Conservation (phyloP, 2,797 vertebrate genomes). For the Serranus cabrilla region DNA sequence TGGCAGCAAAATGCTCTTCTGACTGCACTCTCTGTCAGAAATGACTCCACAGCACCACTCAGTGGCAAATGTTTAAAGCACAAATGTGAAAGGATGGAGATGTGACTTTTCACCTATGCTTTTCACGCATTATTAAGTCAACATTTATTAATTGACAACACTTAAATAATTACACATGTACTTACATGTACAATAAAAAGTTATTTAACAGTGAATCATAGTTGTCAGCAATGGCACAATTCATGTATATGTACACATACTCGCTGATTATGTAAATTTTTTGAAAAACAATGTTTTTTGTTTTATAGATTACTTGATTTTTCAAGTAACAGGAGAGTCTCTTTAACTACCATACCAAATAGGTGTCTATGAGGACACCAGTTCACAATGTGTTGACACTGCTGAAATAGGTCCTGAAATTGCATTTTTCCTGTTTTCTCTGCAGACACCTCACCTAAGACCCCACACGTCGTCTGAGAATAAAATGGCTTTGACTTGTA, state of each 20-base stretch:
- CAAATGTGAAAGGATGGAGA: not conserved
- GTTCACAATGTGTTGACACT: not conserved
- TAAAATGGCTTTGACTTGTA: not conserved
- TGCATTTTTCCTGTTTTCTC: not conserved
- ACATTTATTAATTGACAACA: not conserved
- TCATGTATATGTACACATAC: not conserved
- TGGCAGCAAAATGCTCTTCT: slow-evolving; percentile 56
- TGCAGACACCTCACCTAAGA: not conserved
- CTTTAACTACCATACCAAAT: not conserved
- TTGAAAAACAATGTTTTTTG: no score
- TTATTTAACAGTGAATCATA: not conserved
- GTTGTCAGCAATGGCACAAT: not conserved
- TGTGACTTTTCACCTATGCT: not conserved
- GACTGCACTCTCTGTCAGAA: not conserved
- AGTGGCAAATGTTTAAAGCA: slow-evolving; percentile 31
- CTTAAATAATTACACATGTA: not conserved
- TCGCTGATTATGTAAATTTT: no score
- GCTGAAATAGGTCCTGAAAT: not conserved
- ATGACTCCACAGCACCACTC: slow-evolving; percentile 30
- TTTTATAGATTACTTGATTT: not conserved
- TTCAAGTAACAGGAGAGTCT: not conserved
- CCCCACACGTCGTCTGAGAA: not conserved
- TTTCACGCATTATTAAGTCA: not conserved
- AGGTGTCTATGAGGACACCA: not conserved
- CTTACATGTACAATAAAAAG: not conserved